Evolutionary conservation across 2,797 vertebrate species (phyloP).

Genomic region (Protonibea diacanthus): DNA sequence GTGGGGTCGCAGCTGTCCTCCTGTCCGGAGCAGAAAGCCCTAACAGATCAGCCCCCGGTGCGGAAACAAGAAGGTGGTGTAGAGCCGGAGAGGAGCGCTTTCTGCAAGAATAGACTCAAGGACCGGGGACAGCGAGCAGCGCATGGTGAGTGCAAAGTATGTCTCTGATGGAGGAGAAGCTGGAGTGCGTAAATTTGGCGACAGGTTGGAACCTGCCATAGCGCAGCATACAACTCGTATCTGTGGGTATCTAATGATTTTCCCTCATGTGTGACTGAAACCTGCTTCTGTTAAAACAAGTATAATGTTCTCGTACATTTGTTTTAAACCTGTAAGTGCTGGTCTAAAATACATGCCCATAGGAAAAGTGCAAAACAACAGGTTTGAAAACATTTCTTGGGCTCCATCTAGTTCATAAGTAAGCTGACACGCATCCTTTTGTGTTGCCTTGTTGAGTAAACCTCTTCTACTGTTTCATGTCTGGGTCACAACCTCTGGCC

Average conservation of each 20-base stretch:
- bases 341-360: fast-evolving
- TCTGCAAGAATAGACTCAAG: fast-evolving
- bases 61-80: neutral
- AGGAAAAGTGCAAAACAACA: neutral
- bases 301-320: fast-evolving
- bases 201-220: no score
- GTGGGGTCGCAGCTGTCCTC: conserved; percentile 57
- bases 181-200: neutral
- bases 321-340: neutral
- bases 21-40: conserved; percentile 3
- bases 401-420: neutral
- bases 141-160: conserved; percentile 44
- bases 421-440: neutral
- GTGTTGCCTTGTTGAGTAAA: conserved; percentile 30
- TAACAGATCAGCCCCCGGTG: neutral
- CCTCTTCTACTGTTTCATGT: conserved; percentile 17
- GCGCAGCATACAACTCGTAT: neutral
- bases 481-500: conserved; percentile 48
- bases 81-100: neutral
- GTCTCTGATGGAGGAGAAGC: neutral
- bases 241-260: neutral
- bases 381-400: neutral
- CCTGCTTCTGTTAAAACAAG: neutral
- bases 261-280: neutral
- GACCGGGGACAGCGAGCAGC: neutral